Evolutionary conservation across 1,140 invertebrate species (phyloP), one percentile per base, ranked within the genome.

Genomic region (Dendroctonus valens): DNA sequence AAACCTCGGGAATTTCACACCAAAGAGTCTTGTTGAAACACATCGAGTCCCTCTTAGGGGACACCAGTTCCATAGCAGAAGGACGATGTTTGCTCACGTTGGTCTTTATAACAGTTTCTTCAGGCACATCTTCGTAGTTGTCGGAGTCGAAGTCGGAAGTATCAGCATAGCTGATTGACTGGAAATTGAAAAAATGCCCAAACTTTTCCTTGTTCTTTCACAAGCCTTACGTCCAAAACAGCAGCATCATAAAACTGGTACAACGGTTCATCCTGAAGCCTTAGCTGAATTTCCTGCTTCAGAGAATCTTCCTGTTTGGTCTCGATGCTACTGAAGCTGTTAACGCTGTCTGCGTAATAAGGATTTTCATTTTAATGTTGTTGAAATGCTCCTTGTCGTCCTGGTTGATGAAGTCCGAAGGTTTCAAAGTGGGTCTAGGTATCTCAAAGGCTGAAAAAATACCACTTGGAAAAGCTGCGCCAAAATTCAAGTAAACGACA

Each of bases 1-100:
- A 83, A 40, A 97, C 93, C 82, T 95, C 93, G 0, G 92, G 92
- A 60, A 97, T 89, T 80, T 98, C 92, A 80, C 93, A 94, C 96
- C 96, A 98, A 0, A 98, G 81, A 0, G 92, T 93, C 71, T 94
- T 82, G 5, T 87, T 85, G 48, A 83, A 79, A 4, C 79, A 77
- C 48, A 89, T 84, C 3, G 87, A 87, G 53, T 84, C 83, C 54
- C 79, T 78, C 48, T 65, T 71, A 7, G 86, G 86, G 42, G 81
- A 82, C 44, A 89, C 83, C 26, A 91, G 79, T 71, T 74, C 65
- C 65, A 76, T 73, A 26, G 71, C 63, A 41, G 72, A 70, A 48
- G 73, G 74, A 52, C 67, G 38, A 41, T 64, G 52, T 52, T 68
- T 51, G 26, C 63, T 69, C 69, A 52, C 42, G 67, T 72, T 74